Conservation (phyloP, 2,113 vertebrate species). For the Bothrops jararaca region DNA sequence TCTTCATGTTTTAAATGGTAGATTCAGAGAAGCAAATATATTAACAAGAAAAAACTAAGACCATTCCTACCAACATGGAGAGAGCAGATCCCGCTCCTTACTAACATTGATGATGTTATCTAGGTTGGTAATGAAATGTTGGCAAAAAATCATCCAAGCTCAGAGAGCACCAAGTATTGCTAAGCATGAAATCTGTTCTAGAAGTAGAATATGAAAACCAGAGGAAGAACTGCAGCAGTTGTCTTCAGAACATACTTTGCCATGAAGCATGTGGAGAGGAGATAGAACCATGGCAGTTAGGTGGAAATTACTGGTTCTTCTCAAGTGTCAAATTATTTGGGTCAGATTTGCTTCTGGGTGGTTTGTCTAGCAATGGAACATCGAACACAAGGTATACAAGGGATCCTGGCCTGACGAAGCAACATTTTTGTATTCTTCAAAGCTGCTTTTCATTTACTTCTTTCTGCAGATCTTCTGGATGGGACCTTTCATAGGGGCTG, state of each 20-base stretch:
- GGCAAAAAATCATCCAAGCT: neutral
- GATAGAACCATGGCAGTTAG: neutral
- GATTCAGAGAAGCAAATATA: neutral
- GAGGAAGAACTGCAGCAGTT: neutral
- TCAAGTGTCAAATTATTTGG: neutral
- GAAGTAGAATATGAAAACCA: neutral
- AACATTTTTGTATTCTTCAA: neutral
- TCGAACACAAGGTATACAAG: neutral
- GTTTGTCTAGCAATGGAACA: neutral
- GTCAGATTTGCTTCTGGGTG: neutral
- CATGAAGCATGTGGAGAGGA: neutral
- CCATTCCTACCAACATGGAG: neutral
- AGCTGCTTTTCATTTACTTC: neutral
- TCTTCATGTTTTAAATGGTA: neutral
- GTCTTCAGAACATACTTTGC: neutral
- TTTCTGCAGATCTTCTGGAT: slow-evolving; percentile 71
- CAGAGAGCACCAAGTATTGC: neutral
- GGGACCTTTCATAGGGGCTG: slow-evolving; percentile 64
- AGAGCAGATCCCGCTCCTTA: neutral
- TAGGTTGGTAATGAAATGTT: neutral
- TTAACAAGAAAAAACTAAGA: neutral
- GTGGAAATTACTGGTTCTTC: neutral
- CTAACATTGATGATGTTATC: neutral
- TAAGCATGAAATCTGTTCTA: neutral
- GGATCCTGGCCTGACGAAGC: neutral